Evolutionary conservation across 1,140 invertebrate species (phyloP).

Genomic region (Oedothorax gibbosus): DNA sequence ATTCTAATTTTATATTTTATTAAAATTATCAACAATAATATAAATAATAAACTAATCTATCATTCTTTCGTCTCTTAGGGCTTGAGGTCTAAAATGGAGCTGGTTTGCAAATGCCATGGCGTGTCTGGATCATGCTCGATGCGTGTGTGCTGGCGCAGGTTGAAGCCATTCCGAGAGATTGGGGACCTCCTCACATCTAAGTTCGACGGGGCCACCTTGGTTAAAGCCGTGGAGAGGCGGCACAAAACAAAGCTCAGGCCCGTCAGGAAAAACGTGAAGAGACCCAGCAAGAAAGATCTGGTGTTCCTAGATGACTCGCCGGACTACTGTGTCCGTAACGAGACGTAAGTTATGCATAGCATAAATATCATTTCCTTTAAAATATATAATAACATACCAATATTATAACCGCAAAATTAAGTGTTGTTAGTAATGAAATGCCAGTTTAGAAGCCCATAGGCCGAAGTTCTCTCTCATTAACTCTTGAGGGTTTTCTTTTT

Average conservation of each 20-base stretch:
- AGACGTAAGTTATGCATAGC: conserved; percentile 75
- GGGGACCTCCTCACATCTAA: conserved; percentile 68
- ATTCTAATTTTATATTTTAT: too few species aligned
- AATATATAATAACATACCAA: too few species aligned
- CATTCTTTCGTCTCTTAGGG: conserved; percentile 8
- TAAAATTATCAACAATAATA: too few species aligned
- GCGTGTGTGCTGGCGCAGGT: conserved; percentile 90
- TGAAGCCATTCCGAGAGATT: conserved; percentile 73
- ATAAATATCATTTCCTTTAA: too few species aligned
- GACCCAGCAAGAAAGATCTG: conserved; percentile 72
- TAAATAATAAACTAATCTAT: too few species aligned
- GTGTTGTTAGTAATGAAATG: too few species aligned
- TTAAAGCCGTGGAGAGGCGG: conserved; percentile 60
- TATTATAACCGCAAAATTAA: too few species aligned
- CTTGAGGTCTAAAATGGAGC: conserved; percentile 45
- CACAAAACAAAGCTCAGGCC: conserved; percentile 61
- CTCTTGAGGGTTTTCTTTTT: too few species aligned
- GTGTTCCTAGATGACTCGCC: conserved; percentile 87
- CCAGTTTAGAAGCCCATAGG: too few species aligned
- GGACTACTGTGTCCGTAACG: conserved; percentile 87
- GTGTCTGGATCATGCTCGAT: conserved; percentile 95
- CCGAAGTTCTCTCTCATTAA: too few species aligned
- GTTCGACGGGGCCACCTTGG: conserved; percentile 68
- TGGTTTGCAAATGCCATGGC: conserved; percentile 92
- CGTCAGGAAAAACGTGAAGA: conserved; percentile 62